Percentiles rank a stretch among this genome's conserved stretches.
phyloP scores from a whole-genome alignment of 92 coral and sea anemone genomes.

The Paramuricea clavata region DNA sequence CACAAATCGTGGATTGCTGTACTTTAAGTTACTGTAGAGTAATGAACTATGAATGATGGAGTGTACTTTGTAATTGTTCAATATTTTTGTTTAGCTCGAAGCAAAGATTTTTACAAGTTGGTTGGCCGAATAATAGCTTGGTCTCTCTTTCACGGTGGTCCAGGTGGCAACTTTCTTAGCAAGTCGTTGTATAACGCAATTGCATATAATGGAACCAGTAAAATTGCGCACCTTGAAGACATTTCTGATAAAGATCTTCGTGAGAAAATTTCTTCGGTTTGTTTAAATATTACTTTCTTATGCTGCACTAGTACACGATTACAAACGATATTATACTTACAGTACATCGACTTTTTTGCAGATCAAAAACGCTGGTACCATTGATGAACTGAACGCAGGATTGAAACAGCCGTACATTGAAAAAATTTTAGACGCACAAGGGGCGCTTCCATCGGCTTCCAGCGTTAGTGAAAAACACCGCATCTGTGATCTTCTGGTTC shows the following conservation, averaged over 20 bases:
- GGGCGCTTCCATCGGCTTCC: slow-evolving; percentile 11
- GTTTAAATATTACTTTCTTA: background rate
- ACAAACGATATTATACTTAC: background rate
- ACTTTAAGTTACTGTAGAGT: too few species aligned
- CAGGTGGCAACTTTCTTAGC: slow-evolving; percentile 4
- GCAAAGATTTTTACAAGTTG: slow-evolving; percentile 11
- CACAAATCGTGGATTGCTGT: too few species aligned
- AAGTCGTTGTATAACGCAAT: background rate
- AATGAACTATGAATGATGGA: too few species aligned
- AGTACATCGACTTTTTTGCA: background rate
- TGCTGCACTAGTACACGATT: background rate
- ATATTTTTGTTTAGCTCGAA: background rate
- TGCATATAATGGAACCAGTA: background rate
- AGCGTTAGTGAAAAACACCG: background rate
- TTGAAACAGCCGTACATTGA: background rate
- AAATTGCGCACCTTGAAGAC: background rate
- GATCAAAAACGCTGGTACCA: background rate
- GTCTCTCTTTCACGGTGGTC: slow-evolving; percentile 14
- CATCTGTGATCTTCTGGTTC: background rate
- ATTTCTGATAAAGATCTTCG: background rate
- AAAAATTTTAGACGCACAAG: slow-evolving; percentile 18
- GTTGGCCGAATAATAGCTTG: background rate
- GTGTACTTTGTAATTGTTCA: too few species aligned
- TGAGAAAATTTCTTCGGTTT: background rate
- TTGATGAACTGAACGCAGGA: background rate